Conservation (phyloP, 2,113 vertebrate genomes). For the Scatophagus argus region DNA sequence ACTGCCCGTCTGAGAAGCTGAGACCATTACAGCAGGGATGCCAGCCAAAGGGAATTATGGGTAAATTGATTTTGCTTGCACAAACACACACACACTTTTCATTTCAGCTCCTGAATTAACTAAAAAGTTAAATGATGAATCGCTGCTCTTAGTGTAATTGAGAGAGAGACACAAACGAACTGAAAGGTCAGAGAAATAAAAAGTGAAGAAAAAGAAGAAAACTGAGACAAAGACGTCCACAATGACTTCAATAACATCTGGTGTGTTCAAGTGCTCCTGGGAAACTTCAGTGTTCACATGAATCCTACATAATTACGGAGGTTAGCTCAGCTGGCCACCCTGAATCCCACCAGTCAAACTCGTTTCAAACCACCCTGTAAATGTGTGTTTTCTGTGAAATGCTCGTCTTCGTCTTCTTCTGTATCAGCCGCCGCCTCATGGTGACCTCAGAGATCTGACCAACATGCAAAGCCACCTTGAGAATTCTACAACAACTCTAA, state of each 20-base stretch:
- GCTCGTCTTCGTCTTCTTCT: too few relatives aligned
- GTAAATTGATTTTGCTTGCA: conserved; percentile 65
- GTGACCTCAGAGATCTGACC: too few relatives aligned
- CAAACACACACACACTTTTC: background rate
- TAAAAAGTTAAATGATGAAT: conserved; percentile 74
- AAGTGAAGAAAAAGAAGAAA: background rate
- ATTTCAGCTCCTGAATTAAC: conserved; percentile 55
- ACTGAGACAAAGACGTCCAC: too few relatives aligned
- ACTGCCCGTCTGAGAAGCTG: background rate
- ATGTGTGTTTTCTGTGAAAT: too few relatives aligned
- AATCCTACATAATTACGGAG: too few relatives aligned
- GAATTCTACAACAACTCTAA: too few relatives aligned
- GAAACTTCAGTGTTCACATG: background rate
- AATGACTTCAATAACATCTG: background rate
- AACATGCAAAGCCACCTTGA: too few relatives aligned
- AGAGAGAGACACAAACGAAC: conserved; percentile 4
- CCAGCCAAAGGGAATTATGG: conserved; percentile 58
- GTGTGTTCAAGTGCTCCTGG: conserved; percentile 2
- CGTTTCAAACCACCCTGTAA: too few relatives aligned
- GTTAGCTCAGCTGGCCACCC: too few relatives aligned
- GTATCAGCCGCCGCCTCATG: too few relatives aligned
- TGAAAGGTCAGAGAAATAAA: background rate
- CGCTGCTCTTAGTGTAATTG: conserved; percentile 70
- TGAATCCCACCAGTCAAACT: too few relatives aligned
- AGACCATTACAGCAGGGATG: conserved; percentile 27